Base-by-base conservation (phyloP, 1,140 invertebrate species). In the Maconellicoccus hirsutus region DNA sequence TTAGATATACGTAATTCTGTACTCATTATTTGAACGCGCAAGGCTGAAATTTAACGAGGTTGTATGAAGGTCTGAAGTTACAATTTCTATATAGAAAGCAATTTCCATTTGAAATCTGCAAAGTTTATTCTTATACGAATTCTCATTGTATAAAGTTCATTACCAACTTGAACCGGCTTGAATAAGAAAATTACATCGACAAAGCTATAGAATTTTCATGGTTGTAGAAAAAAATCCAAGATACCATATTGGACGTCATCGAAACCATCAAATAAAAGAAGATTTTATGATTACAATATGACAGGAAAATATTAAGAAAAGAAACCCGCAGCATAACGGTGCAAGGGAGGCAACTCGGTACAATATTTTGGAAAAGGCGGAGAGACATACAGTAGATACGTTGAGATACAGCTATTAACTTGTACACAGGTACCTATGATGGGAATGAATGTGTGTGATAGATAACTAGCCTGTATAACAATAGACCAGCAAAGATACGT, bases 341-440 rank as follows among this genome's bases (percentile, higher is more conserved):
- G 42, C 42, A 52, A 52, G 42, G 42, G 42, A 52, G 42, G 42
- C 16, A 52, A 52, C 42, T 52, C 42, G 6, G 12, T 52, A 52
- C 42, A 52, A 52, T 19, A 19, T 52, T 52, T 52, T 19, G 42
- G 42, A 52, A 52, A 52, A 52, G 42, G 42, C 42, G 42, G n/a
- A 52, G 12, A 52, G 42, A 52, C 12, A 16, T 52, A 52, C 6
- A n/a, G n/a, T n/a, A 6, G 42, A 52, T 52, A 52, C 42, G 42
- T 52, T 14, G 42, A 52, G 42, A 52, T 52, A 52, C 42, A 52
- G 42, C 42, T 52, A 52, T 52, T 52, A 52, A 52, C 42, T 52
- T 52, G n/a, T 19, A 16, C 42, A 52, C 42, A 19, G 42, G 42
- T 52, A 52, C 42, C 42, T 52, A 52, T 52, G 42, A 52, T 52